A percentile compares a stretch with the other conserved stretches of the same genome.
These are phyloP conservation scores for Myotis davidii DNA, from an alignment of 2,113 vertebrate genomes.

Conservation along the genomic window DNA sequence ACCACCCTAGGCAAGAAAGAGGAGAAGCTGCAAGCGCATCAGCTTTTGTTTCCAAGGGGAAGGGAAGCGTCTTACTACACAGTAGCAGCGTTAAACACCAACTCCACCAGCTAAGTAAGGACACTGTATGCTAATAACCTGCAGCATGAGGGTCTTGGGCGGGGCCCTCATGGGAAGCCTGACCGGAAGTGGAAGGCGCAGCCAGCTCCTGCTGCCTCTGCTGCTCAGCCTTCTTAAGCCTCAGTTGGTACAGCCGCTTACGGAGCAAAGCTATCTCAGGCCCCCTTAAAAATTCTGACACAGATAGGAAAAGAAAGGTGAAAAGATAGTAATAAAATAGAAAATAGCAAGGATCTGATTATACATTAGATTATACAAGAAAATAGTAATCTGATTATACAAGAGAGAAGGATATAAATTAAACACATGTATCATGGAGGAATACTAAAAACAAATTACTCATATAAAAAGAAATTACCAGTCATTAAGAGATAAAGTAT, in stretches of 20 bases:
- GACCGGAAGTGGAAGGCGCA: slow-evolving; percentile 85
- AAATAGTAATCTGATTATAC: slow-evolving; percentile 47
- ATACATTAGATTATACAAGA: slow-evolving; percentile 50
- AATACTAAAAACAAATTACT: slow-evolving; percentile 37
- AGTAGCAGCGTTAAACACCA: slow-evolving; percentile 79
- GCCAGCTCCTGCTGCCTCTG: slow-evolving; percentile 92
- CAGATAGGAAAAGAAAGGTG: slow-evolving; percentile 78
- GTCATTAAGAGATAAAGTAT: slow-evolving; percentile 25
- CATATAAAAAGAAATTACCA: slow-evolving; percentile 9
- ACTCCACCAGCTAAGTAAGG: slow-evolving; percentile 79
- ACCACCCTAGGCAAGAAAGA: slow-evolving; percentile 71
- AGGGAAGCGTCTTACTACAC: slow-evolving; percentile 81
- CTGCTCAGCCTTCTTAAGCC: slow-evolving; percentile 95
- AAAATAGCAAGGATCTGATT: slow-evolving; percentile 56
- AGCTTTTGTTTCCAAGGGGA: neutral
- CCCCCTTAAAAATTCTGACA: slow-evolving; percentile 91
- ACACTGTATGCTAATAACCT: slow-evolving; percentile 89
- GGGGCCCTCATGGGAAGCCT: slow-evolving; percentile 85
- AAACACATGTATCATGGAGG: slow-evolving; percentile 42
- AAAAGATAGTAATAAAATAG: slow-evolving; percentile 69
- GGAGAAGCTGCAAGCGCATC: slow-evolving; percentile 78
- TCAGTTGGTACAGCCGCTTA: slow-evolving; percentile 96
- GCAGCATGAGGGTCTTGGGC: slow-evolving; percentile 85
- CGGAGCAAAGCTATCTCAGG: slow-evolving; percentile 98
- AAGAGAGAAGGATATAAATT: slow-evolving; percentile 57